A percentile compares a stretch with the other conserved stretches of the same genome.
Conservation (phyloP, 2,888 invertebrate genomes). For the Cheilosia pagana region DNA sequence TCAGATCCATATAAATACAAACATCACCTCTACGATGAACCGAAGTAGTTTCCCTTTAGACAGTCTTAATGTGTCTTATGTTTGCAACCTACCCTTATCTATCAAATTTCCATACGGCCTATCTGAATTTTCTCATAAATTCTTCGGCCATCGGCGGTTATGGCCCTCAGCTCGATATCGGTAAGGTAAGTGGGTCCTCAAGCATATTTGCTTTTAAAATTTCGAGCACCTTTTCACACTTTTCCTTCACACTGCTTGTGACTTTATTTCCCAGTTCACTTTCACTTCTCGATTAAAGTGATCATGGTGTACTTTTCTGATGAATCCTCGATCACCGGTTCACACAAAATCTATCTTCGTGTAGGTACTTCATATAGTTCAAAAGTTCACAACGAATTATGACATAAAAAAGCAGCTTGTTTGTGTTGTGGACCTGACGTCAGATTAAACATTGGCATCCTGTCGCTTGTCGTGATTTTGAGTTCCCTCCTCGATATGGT, state of each 20-base stretch:
- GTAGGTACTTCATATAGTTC: conserved; percentile 47
- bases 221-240: neutral
- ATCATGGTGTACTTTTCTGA: neutral
- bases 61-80: too few relatives aligned
- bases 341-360: conserved; percentile 6
- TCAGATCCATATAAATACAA: too few relatives aligned
- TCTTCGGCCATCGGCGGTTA: neutral
- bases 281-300: conserved; percentile 5
- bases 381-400: conserved; percentile 53
- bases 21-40: too few relatives aligned
- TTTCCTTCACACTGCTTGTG: neutral
- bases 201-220: neutral
- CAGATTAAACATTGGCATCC: neutral
- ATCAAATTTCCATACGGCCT: neutral
- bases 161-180: neutral
- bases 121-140: neutral
- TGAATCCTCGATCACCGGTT: neutral
- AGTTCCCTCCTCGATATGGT: conserved; percentile 1
- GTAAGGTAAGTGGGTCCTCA: neutral
- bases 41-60: too few relatives aligned
- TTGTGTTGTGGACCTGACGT: conserved; percentile 1
- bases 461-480: conserved; percentile 26
- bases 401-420: conserved; percentile 25
- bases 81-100: neutral
- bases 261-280: neutral